Evolutionary conservation across 2,113 vertebrate species (phyloP), one percentile per base, ranked within the genome.

Genomic region (Chaetodon auriga): DNA sequence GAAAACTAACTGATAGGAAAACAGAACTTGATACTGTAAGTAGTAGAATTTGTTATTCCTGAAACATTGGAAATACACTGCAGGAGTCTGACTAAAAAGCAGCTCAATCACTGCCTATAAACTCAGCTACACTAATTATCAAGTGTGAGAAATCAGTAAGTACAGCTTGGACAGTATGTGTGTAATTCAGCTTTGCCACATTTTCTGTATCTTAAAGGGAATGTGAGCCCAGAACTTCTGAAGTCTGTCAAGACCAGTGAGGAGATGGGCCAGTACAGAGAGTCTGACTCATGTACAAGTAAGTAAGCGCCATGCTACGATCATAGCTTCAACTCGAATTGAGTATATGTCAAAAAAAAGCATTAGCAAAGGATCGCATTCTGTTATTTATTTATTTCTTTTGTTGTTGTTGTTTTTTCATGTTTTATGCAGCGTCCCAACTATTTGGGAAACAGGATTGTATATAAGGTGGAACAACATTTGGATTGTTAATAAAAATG

Each of bases 231-330:
- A 2, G 53, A 81, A 0, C 89, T 84, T 13, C 87, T 96, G 53
- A 57, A 7, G 1, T 84, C 93, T 7, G 87, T 96, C 76, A 93
- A 91, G 88, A 84, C 81, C 76, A 95, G 86, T 43, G 58, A 75
- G 2, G 25, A 14, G 73, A 95, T 96, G 95, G 95, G 95, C 25
- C 0, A 1, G 3, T 96, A 87, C 83, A 88, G 2, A 81, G 92
- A 95, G 80, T 83, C 92, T 0, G 1, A 57, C 1, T 1, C 1
- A 6, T 96, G 95, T 46, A 49, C 36, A 74, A 85, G 95, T 96
- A 85, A 94, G 95, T 90, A 21, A 3, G 3, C 62, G 45, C 13
- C n/a, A 51, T 35, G 4, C 38, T 75, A 51, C 16, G 15, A 53
- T 55, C 21, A 58, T 8, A 25, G 25, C 35, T 53, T 38, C 7